These are phyloP conservation scores for Festucalex cinctus DNA, from an alignment of 2,113 vertebrate species.

Conservation along the genomic window DNA sequence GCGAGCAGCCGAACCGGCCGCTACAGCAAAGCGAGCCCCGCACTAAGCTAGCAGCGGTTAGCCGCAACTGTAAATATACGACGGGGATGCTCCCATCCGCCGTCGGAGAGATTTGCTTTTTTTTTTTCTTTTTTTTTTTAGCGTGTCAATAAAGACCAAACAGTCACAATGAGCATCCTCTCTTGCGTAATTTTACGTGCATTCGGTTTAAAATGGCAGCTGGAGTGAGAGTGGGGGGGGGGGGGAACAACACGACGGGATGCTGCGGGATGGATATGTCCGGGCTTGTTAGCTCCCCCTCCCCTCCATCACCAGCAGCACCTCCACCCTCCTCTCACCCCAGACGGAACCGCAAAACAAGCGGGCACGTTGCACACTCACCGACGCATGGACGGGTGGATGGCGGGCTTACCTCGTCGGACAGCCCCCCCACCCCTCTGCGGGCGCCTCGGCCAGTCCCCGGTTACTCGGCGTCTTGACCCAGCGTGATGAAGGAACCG, in stretches of 20 bases:
- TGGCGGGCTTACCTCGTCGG: constrained; percentile 44
- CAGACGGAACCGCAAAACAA: not conserved
- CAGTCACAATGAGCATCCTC: not conserved
- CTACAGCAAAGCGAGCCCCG: constrained; percentile 11
- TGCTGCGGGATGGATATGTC: constrained; percentile 36
- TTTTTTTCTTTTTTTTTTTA: too few relatives aligned
- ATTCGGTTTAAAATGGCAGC: not conserved
- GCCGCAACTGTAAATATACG: constrained; percentile 31
- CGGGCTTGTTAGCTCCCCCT: not conserved
- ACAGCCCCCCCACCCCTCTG: constrained; percentile 4
- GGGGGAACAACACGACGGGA: constrained; percentile 41
- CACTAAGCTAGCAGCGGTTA: constrained; percentile 19
- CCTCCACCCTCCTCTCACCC: constrained; percentile 2
- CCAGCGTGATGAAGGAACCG: constrained; percentile 48
- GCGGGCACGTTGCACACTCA: not conserved
- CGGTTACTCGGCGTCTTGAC: constrained; percentile 49
- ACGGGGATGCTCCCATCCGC: not conserved
- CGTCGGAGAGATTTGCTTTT: not conserved
- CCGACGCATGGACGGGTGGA: not conserved
- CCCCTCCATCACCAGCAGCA: not conserved
- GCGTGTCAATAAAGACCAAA: not conserved
- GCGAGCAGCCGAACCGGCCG: constrained; percentile 18
- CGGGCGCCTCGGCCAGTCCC: constrained; percentile 15
- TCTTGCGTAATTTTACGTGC: not conserved
- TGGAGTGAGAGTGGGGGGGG: too few relatives aligned